Evolutionary conservation across 2,888 invertebrate species (phyloP), one percentile per base, ranked within the genome.

Genomic region (Campopleginae sp.): DNA sequence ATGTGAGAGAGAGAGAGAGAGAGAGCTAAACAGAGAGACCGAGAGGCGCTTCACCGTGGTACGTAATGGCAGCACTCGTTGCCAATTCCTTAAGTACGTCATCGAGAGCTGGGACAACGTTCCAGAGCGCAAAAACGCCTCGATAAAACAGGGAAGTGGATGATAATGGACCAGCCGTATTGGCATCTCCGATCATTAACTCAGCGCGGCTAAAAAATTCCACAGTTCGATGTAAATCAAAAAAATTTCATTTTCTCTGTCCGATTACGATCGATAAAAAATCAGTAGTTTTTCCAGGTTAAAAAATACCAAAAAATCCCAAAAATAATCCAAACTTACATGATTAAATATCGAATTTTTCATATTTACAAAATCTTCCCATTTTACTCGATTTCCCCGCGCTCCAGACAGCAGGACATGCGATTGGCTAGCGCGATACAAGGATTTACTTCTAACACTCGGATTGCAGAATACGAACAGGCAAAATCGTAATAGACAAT

Each of bases 61-160:
- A 63, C 63, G n/a, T 44, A 61, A 78, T 51, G 65, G 63, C 65
- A 63, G 27, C 46, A 19, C 75, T 78, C 71, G 75, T 79, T 85
- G 74, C 31, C 75, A 66, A 81, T 81, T 72, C 27, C 19, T 78
- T 46, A 70, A 71, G 76, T 76, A 44, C 80, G 71, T 65, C 68
- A 79, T 71, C 61, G 61, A 79, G 46, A 51, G 72, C 54, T 27
- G 54, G 4, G n/a, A 17, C 27, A 33, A 5, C 42, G 33, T 27
- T 27, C n/a, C 33, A 63, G 58, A 58, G 27, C 10, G 14, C n/a
- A 23, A 63, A 66, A 42, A 72, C n/a, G 42, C 14, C 2, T 48
- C 42, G 14, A 71, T 27, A 72, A 65, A 42, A 42, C 23, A 72
- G 72, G 14, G 14, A 33, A 48, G 54, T 44, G 80, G 63, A 54